Conservation (phyloP, 2,797 vertebrate genomes). For the Telmatherina bonti region DNA sequence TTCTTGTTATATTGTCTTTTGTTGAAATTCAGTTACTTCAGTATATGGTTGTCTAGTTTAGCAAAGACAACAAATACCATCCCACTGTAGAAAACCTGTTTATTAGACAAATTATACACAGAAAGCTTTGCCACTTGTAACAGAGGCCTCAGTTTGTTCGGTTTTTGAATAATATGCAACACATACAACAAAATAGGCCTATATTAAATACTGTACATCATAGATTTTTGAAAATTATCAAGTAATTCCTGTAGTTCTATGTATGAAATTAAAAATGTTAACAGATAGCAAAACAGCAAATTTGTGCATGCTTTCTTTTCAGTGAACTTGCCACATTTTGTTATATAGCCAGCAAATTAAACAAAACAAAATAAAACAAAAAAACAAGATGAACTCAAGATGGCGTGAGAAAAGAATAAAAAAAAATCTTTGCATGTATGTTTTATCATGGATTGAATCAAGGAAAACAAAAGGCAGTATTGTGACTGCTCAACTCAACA, state of each 20-base stretch:
- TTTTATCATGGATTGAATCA: slow-evolving; percentile 83
- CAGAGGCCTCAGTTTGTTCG: slow-evolving; percentile 99
- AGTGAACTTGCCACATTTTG: slow-evolving; percentile 90
- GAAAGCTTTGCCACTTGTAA: slow-evolving; percentile 99
- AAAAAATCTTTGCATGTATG: slow-evolving; percentile 67
- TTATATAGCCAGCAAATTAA: slow-evolving; percentile 88
- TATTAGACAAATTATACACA: slow-evolving; percentile 99
- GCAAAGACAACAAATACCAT: slow-evolving; percentile 81
- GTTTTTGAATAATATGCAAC: slow-evolving; percentile 98
- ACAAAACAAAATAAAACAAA: slow-evolving; percentile 59
- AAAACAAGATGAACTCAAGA: slow-evolving; percentile 70
- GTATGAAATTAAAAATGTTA: slow-evolving; percentile 90
- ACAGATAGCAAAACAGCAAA: slow-evolving; percentile 91
- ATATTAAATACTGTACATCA: slow-evolving; percentile 99
- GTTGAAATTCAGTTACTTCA: background rate
- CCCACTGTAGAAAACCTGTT: slow-evolving; percentile 99
- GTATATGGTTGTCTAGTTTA: slow-evolving; percentile 15
- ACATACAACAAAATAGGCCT: slow-evolving; percentile 99
- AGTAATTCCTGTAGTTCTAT: slow-evolving; percentile 94
- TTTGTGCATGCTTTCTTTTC: slow-evolving; percentile 95
- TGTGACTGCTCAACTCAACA: slow-evolving; percentile 93
- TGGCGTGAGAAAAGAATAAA: slow-evolving; percentile 75
- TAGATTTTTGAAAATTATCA: slow-evolving; percentile 96
- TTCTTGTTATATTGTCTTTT: background rate
- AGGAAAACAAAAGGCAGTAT: slow-evolving; percentile 90